Conservation (phyloP, 37 sponge, comb jelly and placozoan genomes). For the Halisarca cf. caerulea region DNA sequence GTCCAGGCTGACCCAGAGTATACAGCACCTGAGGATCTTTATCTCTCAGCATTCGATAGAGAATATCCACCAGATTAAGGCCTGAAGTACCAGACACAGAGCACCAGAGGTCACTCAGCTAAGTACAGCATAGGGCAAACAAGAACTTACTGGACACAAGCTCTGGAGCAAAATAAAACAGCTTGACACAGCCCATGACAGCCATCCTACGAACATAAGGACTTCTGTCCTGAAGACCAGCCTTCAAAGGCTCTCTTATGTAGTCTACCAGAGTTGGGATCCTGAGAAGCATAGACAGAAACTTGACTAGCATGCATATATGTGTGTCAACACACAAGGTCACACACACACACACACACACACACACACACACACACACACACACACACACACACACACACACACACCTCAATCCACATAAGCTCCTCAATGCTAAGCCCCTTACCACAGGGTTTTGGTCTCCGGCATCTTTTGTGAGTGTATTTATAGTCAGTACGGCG, state of each 20-base stretch:
- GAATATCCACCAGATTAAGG: conserved; percentile 72
- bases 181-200: conserved; percentile 90
- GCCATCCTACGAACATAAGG: conserved; percentile 93
- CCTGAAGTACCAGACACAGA: conserved; percentile 35
- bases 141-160: conserved; percentile 64
- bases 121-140: background rate
- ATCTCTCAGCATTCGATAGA: conserved; percentile 89
- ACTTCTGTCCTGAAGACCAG: conserved; percentile 86
- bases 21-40: conserved; percentile 59
- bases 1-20: background rate
- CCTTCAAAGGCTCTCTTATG: conserved; percentile 77
- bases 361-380: background rate
- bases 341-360: too few species aligned
- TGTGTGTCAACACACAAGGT: too few species aligned
- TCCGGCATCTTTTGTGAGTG: conserved; percentile 80
- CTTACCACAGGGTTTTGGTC: conserved; percentile 90
- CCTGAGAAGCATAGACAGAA: too few species aligned
- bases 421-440: conserved; percentile 89
- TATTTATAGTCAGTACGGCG: conserved; percentile 87
- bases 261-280: conserved; percentile 88
- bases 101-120: too few species aligned
- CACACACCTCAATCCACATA: conserved; percentile 88
- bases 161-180: conserved; percentile 79
- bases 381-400: background rate
- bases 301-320: too few species aligned